Conservation (phyloP, 1,140 invertebrate species). For the Pseudomyrmex sp. region DNA sequence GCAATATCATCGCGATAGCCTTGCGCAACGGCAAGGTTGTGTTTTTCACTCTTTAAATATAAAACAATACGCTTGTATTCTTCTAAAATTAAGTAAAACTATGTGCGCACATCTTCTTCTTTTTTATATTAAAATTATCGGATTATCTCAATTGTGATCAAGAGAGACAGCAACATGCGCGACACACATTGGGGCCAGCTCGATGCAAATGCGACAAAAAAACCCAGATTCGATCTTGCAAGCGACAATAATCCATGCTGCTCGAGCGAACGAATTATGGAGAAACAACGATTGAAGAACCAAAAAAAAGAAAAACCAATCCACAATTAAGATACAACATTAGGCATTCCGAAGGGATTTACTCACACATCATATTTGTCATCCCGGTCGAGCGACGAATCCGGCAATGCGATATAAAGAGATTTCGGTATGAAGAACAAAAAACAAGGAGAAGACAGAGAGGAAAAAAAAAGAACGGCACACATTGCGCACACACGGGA, state of each 20-base stretch:
- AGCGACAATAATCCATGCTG: slow-evolving; percentile 28
- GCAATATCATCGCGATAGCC: neutral
- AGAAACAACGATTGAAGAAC: slow-evolving; percentile 57
- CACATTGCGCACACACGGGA: neutral
- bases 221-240: slow-evolving; percentile 26
- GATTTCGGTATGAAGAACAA: slow-evolving; percentile 67
- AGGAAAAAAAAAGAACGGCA: slow-evolving; percentile 56
- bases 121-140: too few species aligned
- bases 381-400: slow-evolving; percentile 84
- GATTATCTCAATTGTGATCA: neutral
- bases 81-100: too few species aligned
- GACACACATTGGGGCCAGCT: neutral
- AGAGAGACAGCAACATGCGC: too few species aligned
- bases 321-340: slow-evolving; percentile 71
- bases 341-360: slow-evolving; percentile 78
- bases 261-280: slow-evolving; percentile 56
- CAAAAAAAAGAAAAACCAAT: slow-evolving; percentile 46
- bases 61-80: too few species aligned
- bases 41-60: slow-evolving; percentile 8
- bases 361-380: slow-evolving; percentile 84
- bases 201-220: slow-evolving; percentile 47
- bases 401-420: slow-evolving; percentile 83
- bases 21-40: neutral
- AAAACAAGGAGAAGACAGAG: slow-evolving; percentile 30
- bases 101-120: too few species aligned